Percentiles rank a stretch among this genome's conserved stretches.
phyloP scores from a whole-genome alignment of 2,888 invertebrate species.

The Tenthredo amoena region DNA sequence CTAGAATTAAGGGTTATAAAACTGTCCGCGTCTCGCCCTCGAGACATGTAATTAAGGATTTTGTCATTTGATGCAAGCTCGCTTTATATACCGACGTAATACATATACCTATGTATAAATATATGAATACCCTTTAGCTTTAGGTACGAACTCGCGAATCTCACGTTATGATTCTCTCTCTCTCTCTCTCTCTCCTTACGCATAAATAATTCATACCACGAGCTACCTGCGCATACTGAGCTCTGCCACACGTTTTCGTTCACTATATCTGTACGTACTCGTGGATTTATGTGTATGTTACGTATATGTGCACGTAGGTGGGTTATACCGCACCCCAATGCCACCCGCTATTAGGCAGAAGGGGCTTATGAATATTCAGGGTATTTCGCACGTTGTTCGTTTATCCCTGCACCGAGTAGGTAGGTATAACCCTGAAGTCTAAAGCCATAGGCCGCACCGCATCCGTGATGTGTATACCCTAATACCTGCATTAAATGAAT shows the following conservation, averaged over 20 bases:
- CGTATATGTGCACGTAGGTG: not conserved
- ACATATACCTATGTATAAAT: not conserved
- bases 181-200: conserved; percentile 13
- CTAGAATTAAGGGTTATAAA: conserved; percentile 59
- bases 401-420: conserved; percentile 58
- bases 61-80: conserved; percentile 62
- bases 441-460: not conserved
- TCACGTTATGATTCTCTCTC: not conserved
- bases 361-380: conserved; percentile 73
- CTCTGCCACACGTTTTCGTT: conserved; percentile 3
- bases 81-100: not conserved
- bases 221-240: conserved; percentile 19
- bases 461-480: not conserved
- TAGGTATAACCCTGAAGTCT: not conserved
- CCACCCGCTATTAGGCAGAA: conserved; percentile 62
- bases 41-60: conserved; percentile 64
- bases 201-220: conserved; percentile 71
- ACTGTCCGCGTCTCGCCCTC: conserved; percentile 55
- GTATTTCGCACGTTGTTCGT: conserved; percentile 68
- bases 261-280: not conserved
- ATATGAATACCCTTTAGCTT: not conserved
- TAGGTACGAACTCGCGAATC: conserved; percentile 26
- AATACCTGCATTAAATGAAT: not conserved
- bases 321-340: conserved; percentile 39
- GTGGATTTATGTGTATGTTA: not conserved